Evolutionary conservation across 2,888 invertebrate genomes (phyloP).

Genomic region (Drosophila longiperda): DNA sequence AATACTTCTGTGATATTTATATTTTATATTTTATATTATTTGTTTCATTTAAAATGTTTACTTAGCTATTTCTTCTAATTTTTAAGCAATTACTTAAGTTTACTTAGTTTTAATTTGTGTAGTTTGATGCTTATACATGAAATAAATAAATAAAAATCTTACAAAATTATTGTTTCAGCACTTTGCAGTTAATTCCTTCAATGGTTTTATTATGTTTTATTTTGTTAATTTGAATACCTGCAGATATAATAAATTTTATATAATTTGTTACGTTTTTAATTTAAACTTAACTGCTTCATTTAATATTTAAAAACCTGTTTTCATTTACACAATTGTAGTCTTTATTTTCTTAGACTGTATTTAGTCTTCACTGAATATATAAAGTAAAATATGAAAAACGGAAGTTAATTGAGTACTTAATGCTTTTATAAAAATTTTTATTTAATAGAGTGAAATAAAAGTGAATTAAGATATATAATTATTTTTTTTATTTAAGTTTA

Average conservation of each 20-base stretch:
- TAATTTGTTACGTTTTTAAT: neutral
- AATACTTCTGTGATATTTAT: neutral
- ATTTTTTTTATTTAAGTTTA: too few relatives aligned
- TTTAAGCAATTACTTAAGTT: neutral
- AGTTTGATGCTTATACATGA: too few relatives aligned
- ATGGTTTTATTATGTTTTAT: too few relatives aligned
- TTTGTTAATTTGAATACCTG: too few relatives aligned
- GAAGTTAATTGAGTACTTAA: neutral
- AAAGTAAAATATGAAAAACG: neutral
- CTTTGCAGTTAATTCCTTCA: neutral
- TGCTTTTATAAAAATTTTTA: too few relatives aligned
- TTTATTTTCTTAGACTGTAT: neutral
- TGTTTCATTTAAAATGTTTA: neutral
- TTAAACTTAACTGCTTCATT: too few relatives aligned
- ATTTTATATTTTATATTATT: neutral
- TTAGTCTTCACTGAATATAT: neutral
- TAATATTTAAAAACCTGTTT: neutral
- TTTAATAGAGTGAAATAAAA: too few relatives aligned
- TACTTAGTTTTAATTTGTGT: too few relatives aligned
- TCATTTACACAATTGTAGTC: neutral
- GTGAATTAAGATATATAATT: too few relatives aligned
- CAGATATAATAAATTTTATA: too few relatives aligned
- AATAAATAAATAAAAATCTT: too few relatives aligned
- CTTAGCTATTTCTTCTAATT: neutral
- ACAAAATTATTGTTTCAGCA: neutral